Evolutionary conservation across 2,888 invertebrate species (phyloP), one percentile per base, ranked within the genome.

Genomic region (Brachyopa scutellaris): DNA sequence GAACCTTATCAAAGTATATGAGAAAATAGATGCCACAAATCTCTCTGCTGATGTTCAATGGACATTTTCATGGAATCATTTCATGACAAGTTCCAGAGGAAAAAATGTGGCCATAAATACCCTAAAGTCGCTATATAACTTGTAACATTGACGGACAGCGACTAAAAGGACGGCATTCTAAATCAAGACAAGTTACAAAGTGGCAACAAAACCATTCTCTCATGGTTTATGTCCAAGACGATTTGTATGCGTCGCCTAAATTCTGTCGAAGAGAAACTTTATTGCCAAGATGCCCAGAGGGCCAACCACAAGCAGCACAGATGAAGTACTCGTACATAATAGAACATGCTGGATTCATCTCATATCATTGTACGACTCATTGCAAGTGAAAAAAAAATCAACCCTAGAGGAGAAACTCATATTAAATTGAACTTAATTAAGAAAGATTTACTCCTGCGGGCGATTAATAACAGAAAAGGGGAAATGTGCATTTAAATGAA

Each of bases 161-260:
- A n/a, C n/a, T n/a, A n/a, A n/a, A n/a, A n/a, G n/a, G n/a, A n/a
- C n/a, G n/a, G 2, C 2, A 13, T 8, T 26, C 47, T 7, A 9
- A 13, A 53, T 42, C 17, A 29, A 51, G 49, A 66, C 66, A n/a
- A 53, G 31, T 29, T 13, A 53, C 26, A 31, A 53, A 51, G 11
- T 17, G 6, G 26, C 26, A 40, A 19, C n/a, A 4, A 5, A 21
- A 19, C 3, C 51, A 31, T 21, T 19, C 19, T n/a, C 23, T 23
- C 11, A 51, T 13, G 7, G 11, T 2, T 26, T 19, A 57, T 26
- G 8, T 13, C 29, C n/a, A 11, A 15, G 15, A 21, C 23, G 33
- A 67, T 66, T 66, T 53, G 31, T 66, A 42, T 66, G n/a, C 42
- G 42, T 45, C 9, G 42, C 8, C 42, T 13, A 11, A 8, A 36